Percentiles rank a stretch among this genome's conserved stretches.
phyloP scores from a whole-genome alignment of 2,113 vertebrate species.

The Halichoeres trimaculatus region DNA sequence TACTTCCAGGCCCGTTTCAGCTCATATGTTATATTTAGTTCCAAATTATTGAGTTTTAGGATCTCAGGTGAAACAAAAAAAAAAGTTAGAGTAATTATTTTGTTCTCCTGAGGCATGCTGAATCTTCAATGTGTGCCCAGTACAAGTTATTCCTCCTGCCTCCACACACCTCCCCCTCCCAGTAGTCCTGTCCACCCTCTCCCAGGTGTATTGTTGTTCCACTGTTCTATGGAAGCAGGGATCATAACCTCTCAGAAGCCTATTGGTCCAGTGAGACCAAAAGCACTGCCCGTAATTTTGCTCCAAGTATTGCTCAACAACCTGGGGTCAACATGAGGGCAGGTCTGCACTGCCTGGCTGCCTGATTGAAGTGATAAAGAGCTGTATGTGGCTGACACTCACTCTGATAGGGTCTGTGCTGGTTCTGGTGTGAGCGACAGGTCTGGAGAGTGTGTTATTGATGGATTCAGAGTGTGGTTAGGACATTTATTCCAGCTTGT shows the following conservation, averaged over 20 bases:
- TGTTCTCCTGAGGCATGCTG: neutral
- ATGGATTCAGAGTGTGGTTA: conserved; percentile 1
- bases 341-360: conserved; percentile 55
- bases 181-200: conserved; percentile 23
- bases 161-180: neutral
- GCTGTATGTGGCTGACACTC: conserved; percentile 28
- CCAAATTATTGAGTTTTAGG: no score
- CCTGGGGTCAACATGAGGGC: conserved; percentile 71
- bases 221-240: conserved; percentile 44
- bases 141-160: neutral
- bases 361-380: conserved; percentile 60
- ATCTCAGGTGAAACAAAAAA: no score
- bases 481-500: conserved; percentile 1
- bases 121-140: neutral
- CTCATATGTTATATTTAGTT: no score
- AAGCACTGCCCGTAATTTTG: conserved; percentile 60
- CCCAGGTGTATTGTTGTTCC: conserved; percentile 39
- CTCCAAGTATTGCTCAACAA: conserved; percentile 73
- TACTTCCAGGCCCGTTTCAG: no score
- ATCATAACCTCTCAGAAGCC: conserved; percentile 57
- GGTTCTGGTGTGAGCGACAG: conserved; percentile 21
- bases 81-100: neutral
- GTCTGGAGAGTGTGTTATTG: conserved; percentile 12
- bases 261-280: conserved; percentile 57
- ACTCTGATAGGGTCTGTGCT: conserved; percentile 12